phyloP scores from a whole-genome alignment of 2,888 invertebrate species.

The Cheilosia grossa region DNA sequence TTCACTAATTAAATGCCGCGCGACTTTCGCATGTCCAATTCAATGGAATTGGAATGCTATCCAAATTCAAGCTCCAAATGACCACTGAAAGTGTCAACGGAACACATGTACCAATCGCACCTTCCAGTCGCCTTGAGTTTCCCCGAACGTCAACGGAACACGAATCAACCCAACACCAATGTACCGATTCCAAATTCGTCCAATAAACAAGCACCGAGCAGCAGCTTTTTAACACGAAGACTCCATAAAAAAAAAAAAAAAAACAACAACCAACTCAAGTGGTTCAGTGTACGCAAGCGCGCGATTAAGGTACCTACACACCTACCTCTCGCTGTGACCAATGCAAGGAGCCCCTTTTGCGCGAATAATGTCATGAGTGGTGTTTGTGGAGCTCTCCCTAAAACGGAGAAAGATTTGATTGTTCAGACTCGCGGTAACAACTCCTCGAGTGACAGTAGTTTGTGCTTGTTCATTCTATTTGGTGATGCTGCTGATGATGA shows the following conservation, averaged over 20 bases:
- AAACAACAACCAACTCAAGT: constrained; percentile 25
- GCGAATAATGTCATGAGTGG: constrained; percentile 9
- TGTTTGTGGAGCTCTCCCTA: constrained; percentile 45
- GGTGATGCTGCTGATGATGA: constrained; percentile 44
- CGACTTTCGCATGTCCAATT: constrained; percentile 43
- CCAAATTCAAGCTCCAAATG: constrained; percentile 51
- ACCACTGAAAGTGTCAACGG: constrained; percentile 69
- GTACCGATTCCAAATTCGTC: constrained; percentile 72
- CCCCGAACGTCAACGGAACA: constrained; percentile 68
- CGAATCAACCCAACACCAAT: constrained; percentile 70
- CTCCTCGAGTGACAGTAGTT: constrained; percentile 67
- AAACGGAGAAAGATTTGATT: constrained; percentile 67
- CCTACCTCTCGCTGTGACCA: constrained; percentile 35
- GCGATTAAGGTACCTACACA: constrained; percentile 65
- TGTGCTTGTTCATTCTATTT: constrained; percentile 63
- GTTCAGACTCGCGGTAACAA: constrained; percentile 55
- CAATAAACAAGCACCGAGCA: constrained; percentile 69
- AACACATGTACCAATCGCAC: constrained; percentile 72
- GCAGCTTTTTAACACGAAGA: constrained; percentile 68
- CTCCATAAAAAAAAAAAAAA: constrained; percentile 64
- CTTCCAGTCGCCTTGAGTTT: constrained; percentile 59
- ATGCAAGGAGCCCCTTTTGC: constrained; percentile 35
- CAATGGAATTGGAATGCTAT: constrained; percentile 37
- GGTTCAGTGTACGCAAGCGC: constrained; percentile 34
- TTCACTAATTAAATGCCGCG: constrained; percentile 57